Evolutionary conservation across 1,140 invertebrate genomes (phyloP).

Genomic region (Physella acuta): DNA sequence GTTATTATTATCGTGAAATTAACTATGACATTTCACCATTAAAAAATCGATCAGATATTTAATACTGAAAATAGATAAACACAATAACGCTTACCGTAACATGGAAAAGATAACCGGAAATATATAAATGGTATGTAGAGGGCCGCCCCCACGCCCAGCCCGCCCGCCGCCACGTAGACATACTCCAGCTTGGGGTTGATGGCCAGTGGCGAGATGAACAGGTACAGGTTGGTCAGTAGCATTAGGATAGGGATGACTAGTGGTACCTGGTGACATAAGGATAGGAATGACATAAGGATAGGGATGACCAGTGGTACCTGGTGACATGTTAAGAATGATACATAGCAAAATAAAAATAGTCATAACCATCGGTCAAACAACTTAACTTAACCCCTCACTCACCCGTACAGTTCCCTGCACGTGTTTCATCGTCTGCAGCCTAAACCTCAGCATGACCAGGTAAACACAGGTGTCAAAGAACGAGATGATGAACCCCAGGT

Average conservation of each 20-base stretch:
- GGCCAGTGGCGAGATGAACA: neutral
- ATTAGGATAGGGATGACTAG: neutral
- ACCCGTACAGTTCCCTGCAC: conserved; percentile 75
- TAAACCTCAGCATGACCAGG: conserved; percentile 70
- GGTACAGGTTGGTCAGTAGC: neutral
- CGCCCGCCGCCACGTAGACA: neutral
- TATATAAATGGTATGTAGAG: neutral
- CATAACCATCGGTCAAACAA: no score
- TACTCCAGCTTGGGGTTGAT: neutral
- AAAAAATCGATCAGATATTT: no score
- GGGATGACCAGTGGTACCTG: no score
- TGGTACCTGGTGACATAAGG: neutral
- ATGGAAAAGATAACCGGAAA: neutral
- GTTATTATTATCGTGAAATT: no score
- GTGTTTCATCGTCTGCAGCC: conserved; percentile 64
- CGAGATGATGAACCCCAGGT: conserved; percentile 86
- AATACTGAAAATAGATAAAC: no score
- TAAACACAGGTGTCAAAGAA: conserved; percentile 83
- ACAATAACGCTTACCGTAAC: neutral
- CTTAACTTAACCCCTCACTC: no score
- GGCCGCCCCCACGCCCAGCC: neutral
- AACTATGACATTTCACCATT: no score
- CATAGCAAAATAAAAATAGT: no score
- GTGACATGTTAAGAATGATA: no score
- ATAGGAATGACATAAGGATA: no score